A percentile compares a stretch with the other conserved stretches of the same genome.
phyloP scores from a whole-genome alignment of 1,140 invertebrate species.

The Sesamia nonagrioides region DNA sequence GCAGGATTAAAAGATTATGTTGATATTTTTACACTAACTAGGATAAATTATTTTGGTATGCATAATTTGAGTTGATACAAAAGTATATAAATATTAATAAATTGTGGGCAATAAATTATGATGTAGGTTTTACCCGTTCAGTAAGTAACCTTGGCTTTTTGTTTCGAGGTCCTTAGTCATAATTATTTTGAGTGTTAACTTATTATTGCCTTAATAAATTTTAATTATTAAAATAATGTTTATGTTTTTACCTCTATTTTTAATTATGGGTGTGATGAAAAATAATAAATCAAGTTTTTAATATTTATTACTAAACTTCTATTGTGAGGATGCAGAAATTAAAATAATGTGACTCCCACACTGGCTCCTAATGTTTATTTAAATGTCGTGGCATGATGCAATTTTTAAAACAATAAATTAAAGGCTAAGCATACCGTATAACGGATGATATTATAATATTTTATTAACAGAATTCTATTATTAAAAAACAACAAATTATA shows the following conservation, averaged over 20 bases:
- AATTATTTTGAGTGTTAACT: conserved; percentile 48
- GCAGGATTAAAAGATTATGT: neutral
- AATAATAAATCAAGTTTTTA: conserved; percentile 11
- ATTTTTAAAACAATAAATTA: neutral
- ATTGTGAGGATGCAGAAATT: neutral
- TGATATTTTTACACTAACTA: conserved; percentile 9
- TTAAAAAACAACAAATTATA: too few relatives aligned
- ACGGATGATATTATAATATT: too few relatives aligned
- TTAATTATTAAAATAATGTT: conserved; percentile 23
- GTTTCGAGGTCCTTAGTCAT: conserved; percentile 27
- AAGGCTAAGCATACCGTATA: too few relatives aligned
- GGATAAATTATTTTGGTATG: neutral
- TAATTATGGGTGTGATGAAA: conserved; percentile 9
- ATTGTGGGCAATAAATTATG: conserved; percentile 16
- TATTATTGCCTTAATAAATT: conserved; percentile 37
- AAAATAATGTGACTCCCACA: neutral
- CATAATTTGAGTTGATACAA: conserved; percentile 2
- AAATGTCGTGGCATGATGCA: neutral
- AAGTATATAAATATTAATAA: conserved; percentile 14
- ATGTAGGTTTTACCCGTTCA: conserved; percentile 12
- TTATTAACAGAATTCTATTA: too few relatives aligned
- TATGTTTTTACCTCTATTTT: neutral
- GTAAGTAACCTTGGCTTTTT: conserved; percentile 20
- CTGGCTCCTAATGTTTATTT: neutral
- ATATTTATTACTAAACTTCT: neutral